Base-by-base conservation (phyloP, 2,113 vertebrate species). In the Mormoops blainvillei region DNA sequence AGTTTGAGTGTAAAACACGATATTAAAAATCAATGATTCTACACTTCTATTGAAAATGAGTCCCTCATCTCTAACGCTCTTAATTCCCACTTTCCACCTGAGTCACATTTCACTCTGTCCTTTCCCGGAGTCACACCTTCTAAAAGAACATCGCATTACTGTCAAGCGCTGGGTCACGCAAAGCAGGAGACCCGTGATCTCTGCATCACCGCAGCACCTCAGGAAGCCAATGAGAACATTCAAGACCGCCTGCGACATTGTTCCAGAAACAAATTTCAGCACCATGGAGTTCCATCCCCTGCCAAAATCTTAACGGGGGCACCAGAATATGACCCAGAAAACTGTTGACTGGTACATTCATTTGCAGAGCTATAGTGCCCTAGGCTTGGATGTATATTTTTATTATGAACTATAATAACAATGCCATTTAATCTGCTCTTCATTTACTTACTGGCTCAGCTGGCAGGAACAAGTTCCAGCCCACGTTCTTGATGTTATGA, bases 351-450 rank as follows among this genome's bases (percentile, higher is more conserved):
- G 95, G 93, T 86, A 22, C 74, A 92, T 96, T 97, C 92, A 96
- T 96, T 97, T 87, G 93, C 68, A 97, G 93, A 97, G 80, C 54
- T 88, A 86, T 15, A 81, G 43, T 88, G 89, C 48, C 93, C 80
- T 85, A 89, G 65, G 56, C 77, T 83, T 94, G 10, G 4, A 71
- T 63, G 48, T 63, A 19, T 56, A 1, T 94, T 97, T 97, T 97
- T 98, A 96, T 86, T 84, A 87, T 71, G 95, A 98, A 91, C 94
- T 97, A 86, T 41, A 89, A 83, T 71, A 98, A 87, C 52, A 97
- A 71, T 68, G 45, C 48, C 84, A 96, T 97, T 98, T 92, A 98
- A 95, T 98, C 96, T 95, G 94, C 97, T 90, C 83, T 98, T 98
- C 92, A 95, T 97, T 97, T 97, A 86, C 91, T 65, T 97, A 95